Evolutionary conservation across 2,888 invertebrate genomes (phyloP), one percentile per base, ranked within the genome.

Genomic region (Alloscopus bannaensis): DNA sequence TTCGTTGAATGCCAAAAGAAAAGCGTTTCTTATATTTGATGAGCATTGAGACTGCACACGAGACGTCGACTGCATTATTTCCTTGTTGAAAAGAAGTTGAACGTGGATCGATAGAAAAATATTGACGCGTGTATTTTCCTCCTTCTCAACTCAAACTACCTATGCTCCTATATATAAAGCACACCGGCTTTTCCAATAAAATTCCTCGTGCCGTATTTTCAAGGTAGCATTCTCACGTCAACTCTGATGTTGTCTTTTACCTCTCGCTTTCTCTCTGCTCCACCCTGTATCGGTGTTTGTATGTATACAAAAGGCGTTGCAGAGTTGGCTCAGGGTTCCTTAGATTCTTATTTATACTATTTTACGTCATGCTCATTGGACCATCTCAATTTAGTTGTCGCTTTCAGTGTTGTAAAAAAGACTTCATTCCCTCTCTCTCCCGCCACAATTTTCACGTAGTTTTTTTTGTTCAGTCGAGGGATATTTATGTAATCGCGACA

Each of bases 321-420:
- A 31, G 26, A 36, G 24, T 68, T n/a, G n/a, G n/a, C n/a, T 24
- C 20, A 68, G 45, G 20, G 59, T 57, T 26, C 36, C 24, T 57
- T 18, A n/a, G 18, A 29, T 66, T 28, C 42, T 62, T 73, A 65
- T 73, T 64, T 66, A 47, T 73, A 68, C 75, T 60, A 76, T 31
- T 28, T 59, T 66, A 50, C 40, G 29, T 59, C 62, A 26, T 76
- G 75, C 66, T 75, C 75, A 75, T 75, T 76, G 75, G 68, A 68
- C 68, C 75, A 29, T 66, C 57, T 76, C 75, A 68, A 68, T 76
- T 76, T 68, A 68, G 60, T 76, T 76, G 68, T 66, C 73, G 59
- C 65, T 65, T 47, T 11, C n/a, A n/a, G n/a, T n/a, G n/a, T n/a
- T n/a, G 18, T 20, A 11, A n/a, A 64, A 55, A 55, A 28, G 20